phyloP scores from a whole-genome alignment of 2,888 invertebrate genomes.

The Papilio demoleus region DNA sequence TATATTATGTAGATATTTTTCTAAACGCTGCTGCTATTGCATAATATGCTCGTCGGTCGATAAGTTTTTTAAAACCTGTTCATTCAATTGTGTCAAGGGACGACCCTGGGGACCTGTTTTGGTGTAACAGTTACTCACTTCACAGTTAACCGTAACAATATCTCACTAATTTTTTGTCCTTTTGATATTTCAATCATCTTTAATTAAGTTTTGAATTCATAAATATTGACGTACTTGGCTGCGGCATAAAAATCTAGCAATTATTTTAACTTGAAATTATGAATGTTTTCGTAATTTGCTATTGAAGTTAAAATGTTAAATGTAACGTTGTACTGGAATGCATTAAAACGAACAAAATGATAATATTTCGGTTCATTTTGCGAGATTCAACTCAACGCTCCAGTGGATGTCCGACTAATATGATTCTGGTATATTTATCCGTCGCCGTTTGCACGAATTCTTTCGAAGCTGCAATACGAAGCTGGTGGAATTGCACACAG shows the following conservation, averaged over 20 bases:
- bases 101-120: constrained; percentile 42
- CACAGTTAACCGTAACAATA: constrained; percentile 29
- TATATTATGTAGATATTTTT: constrained; percentile 9
- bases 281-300: too few species aligned
- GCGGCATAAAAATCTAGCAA: background rate
- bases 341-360: background rate
- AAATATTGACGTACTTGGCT: background rate
- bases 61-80: constrained; percentile 42
- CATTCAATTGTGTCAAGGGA: constrained; percentile 45
- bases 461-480: constrained; percentile 58
- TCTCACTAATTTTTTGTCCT: constrained; percentile 12
- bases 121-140: constrained; percentile 31
- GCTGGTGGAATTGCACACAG: constrained; percentile 73
- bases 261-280: background rate
- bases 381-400: background rate
- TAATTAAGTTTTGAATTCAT: background rate
- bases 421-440: constrained; percentile 20
- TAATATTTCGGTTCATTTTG: background rate
- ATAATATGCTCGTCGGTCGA: constrained; percentile 23
- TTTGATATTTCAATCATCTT: background rate
- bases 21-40: constrained; percentile 15
- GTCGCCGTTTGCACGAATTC: constrained; percentile 46
- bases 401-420: constrained; percentile 12
- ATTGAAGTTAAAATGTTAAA: background rate
- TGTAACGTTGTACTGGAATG: background rate